Conservation (phyloP, 2,888 invertebrate species). For the Scaptomyza tumidula region DNA sequence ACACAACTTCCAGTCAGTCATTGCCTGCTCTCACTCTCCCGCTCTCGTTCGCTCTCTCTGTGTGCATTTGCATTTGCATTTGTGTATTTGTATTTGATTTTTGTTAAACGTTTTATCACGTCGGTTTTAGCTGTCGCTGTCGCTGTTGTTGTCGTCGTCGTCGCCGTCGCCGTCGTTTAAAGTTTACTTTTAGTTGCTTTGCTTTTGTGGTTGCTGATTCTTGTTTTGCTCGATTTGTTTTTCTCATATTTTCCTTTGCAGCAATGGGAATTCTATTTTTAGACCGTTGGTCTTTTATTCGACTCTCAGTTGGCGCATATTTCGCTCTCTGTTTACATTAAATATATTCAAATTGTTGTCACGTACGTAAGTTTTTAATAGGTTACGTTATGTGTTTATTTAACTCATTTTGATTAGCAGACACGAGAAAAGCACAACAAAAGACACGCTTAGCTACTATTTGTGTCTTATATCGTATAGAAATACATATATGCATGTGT, state of each 20-base stretch:
- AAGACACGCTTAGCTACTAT: conserved; percentile 54
- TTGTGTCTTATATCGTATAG: not conserved
- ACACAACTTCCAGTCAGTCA: conserved; percentile 61
- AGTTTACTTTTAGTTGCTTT: conserved; percentile 51
- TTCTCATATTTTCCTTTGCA: conserved; percentile 66
- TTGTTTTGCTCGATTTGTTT: conserved; percentile 58
- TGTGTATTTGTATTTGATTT: conserved; percentile 50
- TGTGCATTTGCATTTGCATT: conserved; percentile 42
- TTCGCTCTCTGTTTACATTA: conserved; percentile 74
- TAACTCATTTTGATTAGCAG: conserved; percentile 78
- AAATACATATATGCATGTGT: not conserved
- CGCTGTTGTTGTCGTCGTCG: not conserved
- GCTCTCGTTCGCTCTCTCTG: conserved; percentile 18
- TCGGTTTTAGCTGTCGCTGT: conserved; percentile 33
- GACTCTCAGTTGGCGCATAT: conserved; percentile 38
- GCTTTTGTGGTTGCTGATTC: conserved; percentile 31
- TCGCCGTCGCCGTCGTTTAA: conserved; percentile 25
- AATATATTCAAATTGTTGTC: conserved; percentile 79
- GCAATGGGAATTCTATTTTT: conserved; percentile 70
- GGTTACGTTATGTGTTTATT: conserved; percentile 80
- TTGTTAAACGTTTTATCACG: conserved; percentile 74
- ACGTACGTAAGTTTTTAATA: conserved; percentile 80
- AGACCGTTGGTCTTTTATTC: conserved; percentile 47
- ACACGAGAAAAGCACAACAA: conserved; percentile 63
- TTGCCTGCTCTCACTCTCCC: not conserved